A percentile compares a stretch with the other conserved stretches of the same genome.
These are phyloP conservation scores for Rana temporaria DNA, from an alignment of 2,113 vertebrate species.

Conservation along the genomic window DNA sequence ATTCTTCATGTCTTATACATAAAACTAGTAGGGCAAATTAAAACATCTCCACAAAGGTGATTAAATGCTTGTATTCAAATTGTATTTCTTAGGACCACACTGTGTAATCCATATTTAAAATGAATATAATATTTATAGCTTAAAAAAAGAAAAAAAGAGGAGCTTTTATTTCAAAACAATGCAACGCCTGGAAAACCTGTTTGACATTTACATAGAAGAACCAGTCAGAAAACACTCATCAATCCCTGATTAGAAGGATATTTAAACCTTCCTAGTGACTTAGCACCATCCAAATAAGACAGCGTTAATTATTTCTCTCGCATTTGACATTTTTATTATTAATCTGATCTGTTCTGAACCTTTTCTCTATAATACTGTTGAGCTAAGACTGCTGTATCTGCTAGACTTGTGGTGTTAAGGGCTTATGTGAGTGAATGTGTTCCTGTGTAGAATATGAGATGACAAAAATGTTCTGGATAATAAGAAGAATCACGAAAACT, in stretches of 20 bases:
- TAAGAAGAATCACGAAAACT: not conserved
- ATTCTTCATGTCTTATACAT: too few species aligned
- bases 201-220: constrained; percentile 15
- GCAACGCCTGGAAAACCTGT: not conserved
- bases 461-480: not conserved
- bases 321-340: constrained; percentile 19
- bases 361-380: not conserved
- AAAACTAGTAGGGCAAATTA: too few species aligned
- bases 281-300: not conserved
- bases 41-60: too few species aligned
- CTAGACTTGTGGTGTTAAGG: not conserved
- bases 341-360: not conserved
- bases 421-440: not conserved
- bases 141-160: too few species aligned
- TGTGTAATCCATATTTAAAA: too few species aligned
- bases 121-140: too few species aligned
- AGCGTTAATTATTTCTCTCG: not conserved
- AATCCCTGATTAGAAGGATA: not conserved
- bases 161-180: too few species aligned
- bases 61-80: too few species aligned
- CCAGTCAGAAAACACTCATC: not conserved
- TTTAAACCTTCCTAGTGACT: not conserved
- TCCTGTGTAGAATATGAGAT: not conserved
- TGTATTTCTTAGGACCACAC: too few species aligned
- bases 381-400: not conserved